These are phyloP conservation scores for Sterrhoptilus dennistouni DNA, from an alignment of 2,113 vertebrate species.

Conservation along the genomic window DNA sequence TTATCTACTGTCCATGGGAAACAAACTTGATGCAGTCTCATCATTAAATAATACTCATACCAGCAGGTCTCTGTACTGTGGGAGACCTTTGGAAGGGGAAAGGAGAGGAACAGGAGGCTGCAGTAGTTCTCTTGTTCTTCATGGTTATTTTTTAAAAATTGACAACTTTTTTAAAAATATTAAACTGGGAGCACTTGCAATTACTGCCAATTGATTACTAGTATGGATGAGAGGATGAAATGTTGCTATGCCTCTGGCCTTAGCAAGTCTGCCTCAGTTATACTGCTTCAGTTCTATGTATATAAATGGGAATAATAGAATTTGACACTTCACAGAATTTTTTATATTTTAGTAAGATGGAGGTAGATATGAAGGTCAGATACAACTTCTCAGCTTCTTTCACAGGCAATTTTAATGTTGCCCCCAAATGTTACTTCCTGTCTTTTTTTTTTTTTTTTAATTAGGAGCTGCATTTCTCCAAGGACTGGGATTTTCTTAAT, in stretches of 20 bases:
- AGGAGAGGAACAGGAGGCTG: neutral
- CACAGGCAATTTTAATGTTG: neutral
- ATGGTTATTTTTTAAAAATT: neutral
- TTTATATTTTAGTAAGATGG: neutral
- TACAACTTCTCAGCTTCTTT: neutral
- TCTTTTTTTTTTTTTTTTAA: neutral
- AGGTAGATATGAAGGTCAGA: neutral
- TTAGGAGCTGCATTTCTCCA: neutral
- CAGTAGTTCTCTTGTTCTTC: neutral
- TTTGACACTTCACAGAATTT: neutral
- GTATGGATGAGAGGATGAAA: neutral
- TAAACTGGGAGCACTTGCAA: neutral
- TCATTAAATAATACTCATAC: neutral
- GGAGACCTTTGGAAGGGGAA: neutral
- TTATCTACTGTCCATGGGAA: neutral
- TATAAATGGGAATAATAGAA: neutral
- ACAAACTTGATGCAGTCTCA: neutral
- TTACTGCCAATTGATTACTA: neutral
- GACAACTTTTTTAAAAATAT: neutral
- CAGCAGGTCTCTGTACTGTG: neutral
- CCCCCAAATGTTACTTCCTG: neutral
- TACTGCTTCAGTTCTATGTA: neutral
- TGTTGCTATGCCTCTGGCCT: neutral
- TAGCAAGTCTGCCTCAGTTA: neutral
- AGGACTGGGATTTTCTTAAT: neutral